phyloP scores from a whole-genome alignment of 2,888 invertebrate species.

The Hartigia nigra region DNA sequence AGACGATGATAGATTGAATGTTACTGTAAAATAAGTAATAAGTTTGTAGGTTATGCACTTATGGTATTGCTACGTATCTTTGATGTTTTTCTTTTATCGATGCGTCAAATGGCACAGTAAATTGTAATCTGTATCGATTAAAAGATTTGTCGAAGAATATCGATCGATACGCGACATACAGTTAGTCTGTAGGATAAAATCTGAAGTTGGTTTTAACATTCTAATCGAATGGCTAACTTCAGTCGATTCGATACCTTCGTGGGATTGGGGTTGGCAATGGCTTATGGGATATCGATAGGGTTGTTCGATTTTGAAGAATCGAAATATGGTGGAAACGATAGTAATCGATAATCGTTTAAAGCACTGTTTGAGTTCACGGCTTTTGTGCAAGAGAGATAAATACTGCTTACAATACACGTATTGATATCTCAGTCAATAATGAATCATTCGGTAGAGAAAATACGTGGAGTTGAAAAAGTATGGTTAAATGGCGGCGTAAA shows the following conservation, averaged over 20 bases:
- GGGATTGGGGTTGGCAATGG: too few relatives aligned
- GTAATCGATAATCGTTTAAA: not conserved
- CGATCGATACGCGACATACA: not conserved
- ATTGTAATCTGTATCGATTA: not conserved
- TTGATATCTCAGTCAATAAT: not conserved
- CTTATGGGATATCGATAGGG: too few relatives aligned
- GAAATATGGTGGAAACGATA: not conserved
- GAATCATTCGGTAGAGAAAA: not conserved
- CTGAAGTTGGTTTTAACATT: too few relatives aligned
- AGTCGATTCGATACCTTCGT: not conserved
- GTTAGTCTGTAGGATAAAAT: too few relatives aligned
- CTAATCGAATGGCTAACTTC: not conserved
- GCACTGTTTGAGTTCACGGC: not conserved
- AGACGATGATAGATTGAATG: not conserved
- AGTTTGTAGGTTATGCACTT: not conserved
- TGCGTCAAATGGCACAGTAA: not conserved
- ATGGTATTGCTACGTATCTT: not conserved
- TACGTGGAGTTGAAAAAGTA: not conserved
- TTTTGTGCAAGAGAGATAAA: not conserved
- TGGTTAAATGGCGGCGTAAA: not conserved
- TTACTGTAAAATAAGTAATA: not conserved
- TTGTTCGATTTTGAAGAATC: not conserved
- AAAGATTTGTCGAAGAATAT: too few relatives aligned
- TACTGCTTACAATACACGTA: not conserved
- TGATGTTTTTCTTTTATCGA: too few relatives aligned